Conservation (phyloP, 2,888 invertebrate species). For the Diplolepis rosae region DNA sequence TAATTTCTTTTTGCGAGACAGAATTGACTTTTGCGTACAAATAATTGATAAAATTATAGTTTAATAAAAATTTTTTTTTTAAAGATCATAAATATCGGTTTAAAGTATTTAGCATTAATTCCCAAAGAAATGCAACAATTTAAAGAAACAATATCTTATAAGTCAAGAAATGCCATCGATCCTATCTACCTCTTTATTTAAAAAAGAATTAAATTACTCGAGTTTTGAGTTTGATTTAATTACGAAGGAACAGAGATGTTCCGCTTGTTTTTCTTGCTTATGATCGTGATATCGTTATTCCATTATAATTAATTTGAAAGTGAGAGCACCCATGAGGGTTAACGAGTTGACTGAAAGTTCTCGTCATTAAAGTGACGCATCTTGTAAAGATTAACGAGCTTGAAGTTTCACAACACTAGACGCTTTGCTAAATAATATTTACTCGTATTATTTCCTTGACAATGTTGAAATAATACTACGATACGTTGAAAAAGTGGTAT, state of each 20-base stretch:
- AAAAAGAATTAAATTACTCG: background rate
- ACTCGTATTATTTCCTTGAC: constrained; percentile 52
- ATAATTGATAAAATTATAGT: no score
- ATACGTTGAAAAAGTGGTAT: no score
- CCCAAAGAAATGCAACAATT: background rate
- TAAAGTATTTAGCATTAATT: background rate
- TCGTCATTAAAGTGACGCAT: constrained; percentile 64
- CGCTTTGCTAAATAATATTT: constrained; percentile 56
- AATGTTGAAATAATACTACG: constrained; percentile 11
- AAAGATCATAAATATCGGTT: no score
- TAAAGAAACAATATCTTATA: no score
- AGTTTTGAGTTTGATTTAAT: no score
- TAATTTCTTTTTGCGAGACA: no score
- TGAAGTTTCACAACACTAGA: constrained; percentile 43
- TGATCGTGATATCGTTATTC: constrained; percentile 66
- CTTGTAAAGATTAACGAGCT: constrained; percentile 69
- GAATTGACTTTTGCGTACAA: no score
- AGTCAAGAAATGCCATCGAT: no score
- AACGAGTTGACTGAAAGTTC: constrained; percentile 58
- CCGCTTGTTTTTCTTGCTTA: constrained; percentile 50
- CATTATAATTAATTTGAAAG: constrained; percentile 69
- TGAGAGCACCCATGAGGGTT: constrained; percentile 52
- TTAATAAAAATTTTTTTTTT: no score
- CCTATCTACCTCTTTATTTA: background rate
- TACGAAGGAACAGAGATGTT: constrained; percentile 54